Evolutionary conservation across 2,888 invertebrate genomes (phyloP).

Genomic region (Thysanoteuthis rhombus): DNA sequence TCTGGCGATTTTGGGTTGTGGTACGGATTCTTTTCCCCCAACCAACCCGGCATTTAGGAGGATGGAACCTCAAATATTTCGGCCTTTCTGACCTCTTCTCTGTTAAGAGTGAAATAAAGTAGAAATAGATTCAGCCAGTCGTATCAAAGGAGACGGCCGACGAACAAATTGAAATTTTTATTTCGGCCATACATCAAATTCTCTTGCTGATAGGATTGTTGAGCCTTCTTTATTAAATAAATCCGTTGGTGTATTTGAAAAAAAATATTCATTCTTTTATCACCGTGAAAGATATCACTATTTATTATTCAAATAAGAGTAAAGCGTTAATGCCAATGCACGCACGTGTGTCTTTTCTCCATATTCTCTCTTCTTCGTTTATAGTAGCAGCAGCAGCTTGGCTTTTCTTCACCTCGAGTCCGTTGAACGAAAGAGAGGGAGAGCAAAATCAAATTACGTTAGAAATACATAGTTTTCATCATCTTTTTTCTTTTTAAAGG

Average conservation of each 20-base stretch:
- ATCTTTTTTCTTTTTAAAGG: background rate
- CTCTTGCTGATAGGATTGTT: background rate
- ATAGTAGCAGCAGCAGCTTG: background rate
- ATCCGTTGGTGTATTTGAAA: background rate
- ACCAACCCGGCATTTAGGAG: too few relatives aligned
- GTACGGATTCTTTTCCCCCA: too few relatives aligned
- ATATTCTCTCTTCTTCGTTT: background rate
- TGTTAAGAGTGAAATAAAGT: background rate
- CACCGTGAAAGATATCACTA: background rate
- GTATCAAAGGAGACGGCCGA: background rate
- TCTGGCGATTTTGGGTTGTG: background rate
- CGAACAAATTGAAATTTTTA: background rate
- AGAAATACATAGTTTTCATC: background rate
- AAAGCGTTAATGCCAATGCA: background rate
- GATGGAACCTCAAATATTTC: background rate
- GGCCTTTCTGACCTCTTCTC: background rate
- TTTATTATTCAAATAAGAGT: background rate
- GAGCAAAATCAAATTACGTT: background rate
- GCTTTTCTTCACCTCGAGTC: constrained; percentile 1
- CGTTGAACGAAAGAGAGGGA: background rate
- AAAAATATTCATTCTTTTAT: background rate
- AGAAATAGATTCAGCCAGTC: background rate
- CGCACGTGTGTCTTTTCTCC: background rate
- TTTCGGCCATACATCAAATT: background rate
- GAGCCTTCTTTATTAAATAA: background rate